Percentiles rank a stretch among this genome's conserved stretches.
Evolutionary conservation across 92 coral and sea anemone species (phyloP).

Genomic region (Plumapathes pennacea): DNA sequence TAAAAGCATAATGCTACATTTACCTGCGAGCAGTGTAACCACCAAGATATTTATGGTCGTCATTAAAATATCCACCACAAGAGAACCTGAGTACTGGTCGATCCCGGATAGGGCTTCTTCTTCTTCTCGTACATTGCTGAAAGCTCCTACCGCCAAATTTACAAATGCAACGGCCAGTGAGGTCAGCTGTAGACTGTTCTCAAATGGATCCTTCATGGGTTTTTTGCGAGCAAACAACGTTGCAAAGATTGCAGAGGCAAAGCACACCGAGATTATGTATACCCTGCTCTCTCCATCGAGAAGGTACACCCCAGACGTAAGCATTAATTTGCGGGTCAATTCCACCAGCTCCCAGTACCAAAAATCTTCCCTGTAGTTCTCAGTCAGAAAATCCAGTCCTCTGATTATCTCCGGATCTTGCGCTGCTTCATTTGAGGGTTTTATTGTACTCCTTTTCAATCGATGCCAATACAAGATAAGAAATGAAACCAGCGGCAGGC

Average conservation of each 20-base stretch:
- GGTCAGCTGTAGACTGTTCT: slow-evolving; percentile 2
- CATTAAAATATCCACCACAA: too few relatives aligned
- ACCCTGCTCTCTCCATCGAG: slow-evolving; percentile 17
- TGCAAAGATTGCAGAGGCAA: background rate
- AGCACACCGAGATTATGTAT: too few relatives aligned
- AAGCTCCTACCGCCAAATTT: too few relatives aligned
- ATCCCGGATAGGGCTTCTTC: too few relatives aligned
- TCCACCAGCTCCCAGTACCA: slow-evolving; percentile 29
- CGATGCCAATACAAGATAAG: background rate
- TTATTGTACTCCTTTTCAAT: background rate
- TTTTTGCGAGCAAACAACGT: slow-evolving; percentile 1
- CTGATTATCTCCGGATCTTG: background rate
- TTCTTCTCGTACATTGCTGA: too few relatives aligned
- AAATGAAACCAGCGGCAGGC: background rate
- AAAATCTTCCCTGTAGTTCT: slow-evolving; percentile 2
- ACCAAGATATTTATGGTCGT: too few relatives aligned
- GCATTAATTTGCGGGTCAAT: slow-evolving; percentile 12
- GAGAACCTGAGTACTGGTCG: too few relatives aligned
- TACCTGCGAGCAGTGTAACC: too few relatives aligned
- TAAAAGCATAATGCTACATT: too few relatives aligned
- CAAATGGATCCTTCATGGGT: slow-evolving; percentile 16
- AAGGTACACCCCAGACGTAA: slow-evolving; percentile 12
- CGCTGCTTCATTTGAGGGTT: background rate
- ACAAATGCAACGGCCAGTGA: slow-evolving; percentile 12
- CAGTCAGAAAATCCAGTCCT: slow-evolving; percentile 8